Conservation (phyloP, 2,797 vertebrate genomes). For the Hypotaenidia philippensis region DNA sequence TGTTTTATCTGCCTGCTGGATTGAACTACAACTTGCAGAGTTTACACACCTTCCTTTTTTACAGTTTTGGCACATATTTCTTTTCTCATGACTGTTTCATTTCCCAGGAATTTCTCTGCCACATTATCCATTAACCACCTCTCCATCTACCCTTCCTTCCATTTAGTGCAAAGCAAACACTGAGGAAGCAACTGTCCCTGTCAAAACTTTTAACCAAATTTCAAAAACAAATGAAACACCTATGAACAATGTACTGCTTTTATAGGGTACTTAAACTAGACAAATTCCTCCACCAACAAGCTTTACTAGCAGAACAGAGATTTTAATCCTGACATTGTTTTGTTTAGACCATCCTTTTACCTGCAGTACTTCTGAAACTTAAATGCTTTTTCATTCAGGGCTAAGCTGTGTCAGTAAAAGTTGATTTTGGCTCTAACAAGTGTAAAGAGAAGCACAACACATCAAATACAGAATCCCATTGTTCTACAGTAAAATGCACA, state of each 20-base stretch:
- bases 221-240: not conserved
- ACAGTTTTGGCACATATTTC: not conserved
- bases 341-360: not conserved
- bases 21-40: too few relatives aligned
- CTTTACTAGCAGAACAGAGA: not conserved
- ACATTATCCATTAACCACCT: not conserved
- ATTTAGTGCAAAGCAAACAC: not conserved
- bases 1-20: too few relatives aligned
- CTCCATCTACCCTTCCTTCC: not conserved
- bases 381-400: not conserved
- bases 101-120: not conserved
- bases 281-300: not conserved
- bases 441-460: not conserved
- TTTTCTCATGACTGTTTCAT: not conserved
- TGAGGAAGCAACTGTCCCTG: not conserved
- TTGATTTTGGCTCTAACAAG: not conserved
- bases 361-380: not conserved
- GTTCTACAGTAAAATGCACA: too few relatives aligned
- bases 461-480: too few relatives aligned
- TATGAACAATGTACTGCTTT: not conserved
- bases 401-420: not conserved
- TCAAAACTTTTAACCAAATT: not conserved
- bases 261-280: not conserved
- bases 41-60: not conserved
- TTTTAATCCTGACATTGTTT: not conserved